These are phyloP conservation scores for Gobio gobio DNA, from an alignment of 2,113 vertebrate genomes.

Conservation along the genomic window DNA sequence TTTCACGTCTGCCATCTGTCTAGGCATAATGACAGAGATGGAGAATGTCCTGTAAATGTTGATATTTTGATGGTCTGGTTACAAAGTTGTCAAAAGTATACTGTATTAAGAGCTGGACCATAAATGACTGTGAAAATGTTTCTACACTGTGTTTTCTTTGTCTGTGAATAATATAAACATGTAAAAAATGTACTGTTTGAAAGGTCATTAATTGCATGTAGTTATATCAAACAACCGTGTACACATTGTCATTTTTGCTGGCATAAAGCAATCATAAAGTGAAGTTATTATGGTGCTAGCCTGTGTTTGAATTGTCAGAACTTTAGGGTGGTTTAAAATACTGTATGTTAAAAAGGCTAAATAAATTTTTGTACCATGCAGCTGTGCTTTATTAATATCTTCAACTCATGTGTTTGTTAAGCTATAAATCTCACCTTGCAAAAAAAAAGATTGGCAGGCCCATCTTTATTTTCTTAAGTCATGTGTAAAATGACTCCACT, in stretches of 20 bases:
- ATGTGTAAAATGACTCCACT: not conserved
- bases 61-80: not conserved
- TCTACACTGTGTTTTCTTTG: not conserved
- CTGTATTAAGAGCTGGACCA: not conserved
- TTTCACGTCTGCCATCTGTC: not conserved
- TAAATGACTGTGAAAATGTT: not conserved
- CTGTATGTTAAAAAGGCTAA: not conserved
- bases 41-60: slow-evolving; percentile 1
- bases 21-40: not conserved
- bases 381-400: too few relatives aligned
- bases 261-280: not conserved
- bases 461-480: not conserved
- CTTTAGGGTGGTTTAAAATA: not conserved
- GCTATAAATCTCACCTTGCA: not conserved
- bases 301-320: not conserved
- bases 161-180: not conserved
- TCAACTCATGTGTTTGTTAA: not conserved
- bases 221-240: not conserved
- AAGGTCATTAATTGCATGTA: not conserved
- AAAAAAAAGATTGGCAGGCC: not conserved
- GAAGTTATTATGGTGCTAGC: not conserved
- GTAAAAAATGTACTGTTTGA: not conserved
- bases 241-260: not conserved
- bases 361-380: too few relatives aligned
- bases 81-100: not conserved